Base-by-base conservation (phyloP, 2,797 vertebrate genomes). In the Lepilemur ruficaudatus region DNA sequence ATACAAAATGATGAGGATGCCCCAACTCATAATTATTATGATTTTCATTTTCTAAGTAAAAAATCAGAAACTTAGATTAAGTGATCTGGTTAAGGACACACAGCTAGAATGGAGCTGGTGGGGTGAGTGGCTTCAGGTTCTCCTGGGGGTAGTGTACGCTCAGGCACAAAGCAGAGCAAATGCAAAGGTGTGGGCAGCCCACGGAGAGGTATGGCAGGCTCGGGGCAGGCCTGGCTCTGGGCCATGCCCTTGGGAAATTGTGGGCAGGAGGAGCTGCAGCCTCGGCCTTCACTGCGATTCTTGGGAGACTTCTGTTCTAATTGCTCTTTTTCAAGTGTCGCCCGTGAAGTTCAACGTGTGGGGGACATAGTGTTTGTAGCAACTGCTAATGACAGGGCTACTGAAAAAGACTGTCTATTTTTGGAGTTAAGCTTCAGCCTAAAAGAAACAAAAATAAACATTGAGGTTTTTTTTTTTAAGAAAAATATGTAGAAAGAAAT, bases 381-480 rank as follows among this genome's bases (percentile, higher is more conserved):
- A 97, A 96, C 89, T 97, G 96, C 96, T 98, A 98, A 98, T 98
- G 97, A 98, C 93, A 93, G 96, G 96, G 94, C 97, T 98, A 95
- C 97, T 91, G 88, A 94, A 97, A 98, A 97, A 96, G 95, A 90
- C 73, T 28, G 70, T 82, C 94, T 98, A 98, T 98, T 98, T 98
- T 97, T 93, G 93, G 96, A 98, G 55, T 93, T 95, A 96, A 96
- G 92, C 91, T 97, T 97, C 89, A 97, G 87, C 78, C 92, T 97
- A 94, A 97, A 95, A 93, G 93, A 96, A 97, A 92, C 95, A 97
- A 97, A 96, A 98, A 97, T 98, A 98, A 97, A 96, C 96, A 96
- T 10, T 22, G 48, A 41, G 75, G 10, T 78, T 90, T 91, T 87
- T 52, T 50, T 87, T 69, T 88, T 90, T 0, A 10, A 91, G 8